These are phyloP conservation scores for Caenorhabditis imperialis DNA, from an alignment of 2,888 invertebrate species.

Conservation along the genomic window DNA sequence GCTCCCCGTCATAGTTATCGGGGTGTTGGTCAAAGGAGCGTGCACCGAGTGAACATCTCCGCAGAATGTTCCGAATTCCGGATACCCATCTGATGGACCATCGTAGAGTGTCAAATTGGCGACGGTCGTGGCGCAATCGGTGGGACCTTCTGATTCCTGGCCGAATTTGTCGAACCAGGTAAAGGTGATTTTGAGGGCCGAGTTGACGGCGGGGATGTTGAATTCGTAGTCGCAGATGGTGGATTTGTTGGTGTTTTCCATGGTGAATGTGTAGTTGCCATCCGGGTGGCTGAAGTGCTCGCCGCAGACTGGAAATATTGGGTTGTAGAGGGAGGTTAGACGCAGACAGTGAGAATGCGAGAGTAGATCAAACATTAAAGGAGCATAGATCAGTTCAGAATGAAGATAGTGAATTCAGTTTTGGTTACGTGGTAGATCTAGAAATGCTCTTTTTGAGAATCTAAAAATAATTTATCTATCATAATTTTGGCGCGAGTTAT, in stretches of 20 bases:
- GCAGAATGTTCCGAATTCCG: constrained; percentile 60
- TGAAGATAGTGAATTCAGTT: too few relatives aligned
- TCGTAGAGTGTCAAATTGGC: constrained; percentile 62
- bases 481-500: too few relatives aligned
- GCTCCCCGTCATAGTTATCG: constrained; percentile 61
- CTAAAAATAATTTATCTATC: too few relatives aligned
- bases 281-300: constrained; percentile 42
- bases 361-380: too few relatives aligned
- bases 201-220: constrained; percentile 31
- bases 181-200: constrained; percentile 60
- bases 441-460: too few relatives aligned
- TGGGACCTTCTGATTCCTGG: constrained; percentile 32
- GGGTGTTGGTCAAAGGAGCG: constrained; percentile 48
- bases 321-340: too few relatives aligned
- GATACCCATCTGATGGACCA: constrained; percentile 49
- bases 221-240: constrained; percentile 38
- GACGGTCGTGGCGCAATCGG: constrained; percentile 56
- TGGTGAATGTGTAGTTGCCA: constrained; percentile 44
- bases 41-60: constrained; percentile 49
- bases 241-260: background rate
- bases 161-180: constrained; percentile 53
- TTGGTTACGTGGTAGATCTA: too few relatives aligned
- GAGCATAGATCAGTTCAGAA: too few relatives aligned
- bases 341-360: too few relatives aligned
- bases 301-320: constrained; percentile 35